phyloP scores from a whole-genome alignment of 1,140 invertebrate species.

The Diuraphis noxia region DNA sequence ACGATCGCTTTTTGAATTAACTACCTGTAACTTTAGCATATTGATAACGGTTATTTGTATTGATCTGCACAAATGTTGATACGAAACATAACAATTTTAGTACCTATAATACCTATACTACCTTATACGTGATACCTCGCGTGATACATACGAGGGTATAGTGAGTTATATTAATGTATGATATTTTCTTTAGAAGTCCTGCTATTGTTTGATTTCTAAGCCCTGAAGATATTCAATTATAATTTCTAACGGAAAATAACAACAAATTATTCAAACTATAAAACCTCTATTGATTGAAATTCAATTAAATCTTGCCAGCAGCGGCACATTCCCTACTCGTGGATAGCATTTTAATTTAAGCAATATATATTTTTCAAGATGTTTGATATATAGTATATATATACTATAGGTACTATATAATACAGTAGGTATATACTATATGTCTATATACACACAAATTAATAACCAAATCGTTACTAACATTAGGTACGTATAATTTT shows the following conservation, averaged over 20 bases:
- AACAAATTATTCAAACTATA: not conserved
- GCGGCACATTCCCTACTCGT: not conserved
- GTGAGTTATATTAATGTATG: not conserved
- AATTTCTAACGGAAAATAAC: slow-evolving; percentile 37
- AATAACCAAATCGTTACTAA: not conserved
- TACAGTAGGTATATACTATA: no score
- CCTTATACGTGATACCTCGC: no score
- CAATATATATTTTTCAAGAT: not conserved
- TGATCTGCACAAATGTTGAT: no score
- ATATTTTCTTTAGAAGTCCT: not conserved
- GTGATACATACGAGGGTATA: not conserved
- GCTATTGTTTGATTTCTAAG: not conserved
- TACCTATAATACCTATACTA: no score
- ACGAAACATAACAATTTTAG: no score
- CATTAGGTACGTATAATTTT: not conserved
- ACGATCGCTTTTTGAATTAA: not conserved
- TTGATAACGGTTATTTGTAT: not conserved
- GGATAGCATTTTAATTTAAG: not conserved
- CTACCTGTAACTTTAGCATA: not conserved
- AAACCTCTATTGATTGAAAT: not conserved
- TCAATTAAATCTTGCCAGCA: not conserved
- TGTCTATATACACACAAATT: not conserved
- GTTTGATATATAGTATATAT: not conserved
- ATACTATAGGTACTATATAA: not conserved
- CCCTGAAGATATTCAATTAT: not conserved